phyloP scores from a whole-genome alignment of 2,113 vertebrate species.

The Pimephales promelas region DNA sequence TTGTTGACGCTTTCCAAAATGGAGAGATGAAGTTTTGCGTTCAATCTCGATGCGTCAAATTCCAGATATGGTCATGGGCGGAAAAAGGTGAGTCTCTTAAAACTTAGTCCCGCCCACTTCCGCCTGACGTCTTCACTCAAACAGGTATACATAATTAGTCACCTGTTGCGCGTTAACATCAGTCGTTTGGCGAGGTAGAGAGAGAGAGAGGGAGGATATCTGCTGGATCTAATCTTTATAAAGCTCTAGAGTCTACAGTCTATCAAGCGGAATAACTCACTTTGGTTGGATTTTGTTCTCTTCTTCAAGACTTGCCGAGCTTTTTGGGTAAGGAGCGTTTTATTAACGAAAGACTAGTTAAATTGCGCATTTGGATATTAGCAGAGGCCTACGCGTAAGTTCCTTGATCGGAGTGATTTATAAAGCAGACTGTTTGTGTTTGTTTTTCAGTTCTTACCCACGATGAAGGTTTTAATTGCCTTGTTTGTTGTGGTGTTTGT shows the following conservation, averaged over 20 bases:
- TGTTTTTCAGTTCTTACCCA: not conserved
- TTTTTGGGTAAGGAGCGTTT: not conserved
- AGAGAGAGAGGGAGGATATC: not conserved
- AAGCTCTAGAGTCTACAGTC: not conserved
- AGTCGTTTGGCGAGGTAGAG: not conserved
- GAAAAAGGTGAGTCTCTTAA: conserved; percentile 47
- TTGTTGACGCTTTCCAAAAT: not conserved
- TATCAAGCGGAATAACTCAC: not conserved
- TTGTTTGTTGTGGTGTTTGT: conserved; percentile 59
- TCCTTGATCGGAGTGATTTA: not conserved
- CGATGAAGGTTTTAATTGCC: conserved; percentile 66
- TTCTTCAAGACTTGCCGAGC: not conserved
- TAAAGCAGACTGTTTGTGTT: not conserved
- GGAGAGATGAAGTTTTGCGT: not conserved
- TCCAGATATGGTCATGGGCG: conserved; percentile 69
- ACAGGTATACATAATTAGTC: conserved; percentile 60
- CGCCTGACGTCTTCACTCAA: conserved; percentile 57
- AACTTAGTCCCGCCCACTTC: not conserved
- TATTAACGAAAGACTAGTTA: not conserved
- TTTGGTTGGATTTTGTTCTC: not conserved
- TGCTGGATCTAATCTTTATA: not conserved
- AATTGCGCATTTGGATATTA: too few relatives aligned
- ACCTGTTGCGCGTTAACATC: not conserved
- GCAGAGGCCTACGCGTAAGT: too few relatives aligned
- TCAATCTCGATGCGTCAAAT: not conserved